Conservation (phyloP, 2,888 invertebrate genomes). For the Microctonus aethiopoides region DNA sequence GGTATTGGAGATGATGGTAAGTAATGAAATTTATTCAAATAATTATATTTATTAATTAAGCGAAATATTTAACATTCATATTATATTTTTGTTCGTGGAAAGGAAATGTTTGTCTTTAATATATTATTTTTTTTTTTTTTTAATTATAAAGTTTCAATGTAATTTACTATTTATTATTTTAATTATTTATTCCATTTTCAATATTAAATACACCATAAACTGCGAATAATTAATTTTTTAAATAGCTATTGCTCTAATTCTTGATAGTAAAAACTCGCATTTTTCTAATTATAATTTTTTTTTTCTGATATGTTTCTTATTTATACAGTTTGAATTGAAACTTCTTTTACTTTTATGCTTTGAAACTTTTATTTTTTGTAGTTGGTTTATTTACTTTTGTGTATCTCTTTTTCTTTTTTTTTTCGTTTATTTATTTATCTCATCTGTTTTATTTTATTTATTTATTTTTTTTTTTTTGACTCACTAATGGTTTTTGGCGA, state of each 20-base stretch:
- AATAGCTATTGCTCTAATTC: background rate
- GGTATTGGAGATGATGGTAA: slow-evolving; percentile 63
- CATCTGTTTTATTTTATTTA: slow-evolving; percentile 22
- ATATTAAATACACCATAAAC: background rate
- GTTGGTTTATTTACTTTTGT: slow-evolving; percentile 8
- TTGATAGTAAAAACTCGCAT: background rate
- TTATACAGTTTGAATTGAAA: background rate
- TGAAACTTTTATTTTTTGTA: slow-evolving; percentile 3
- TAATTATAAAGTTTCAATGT: background rate
- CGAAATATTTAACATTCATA: background rate
- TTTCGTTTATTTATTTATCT: slow-evolving; percentile 1
- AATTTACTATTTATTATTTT: background rate
- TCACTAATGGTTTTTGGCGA: slow-evolving; percentile 28
- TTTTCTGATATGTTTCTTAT: background rate
- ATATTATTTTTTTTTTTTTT: slow-evolving; percentile 1
- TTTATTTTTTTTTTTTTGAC: slow-evolving; percentile 45
- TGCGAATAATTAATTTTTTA: background rate
- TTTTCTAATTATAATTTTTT: background rate
- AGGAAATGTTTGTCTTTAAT: background rate
- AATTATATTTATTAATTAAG: no score
- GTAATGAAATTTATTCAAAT: slow-evolving; percentile 35
- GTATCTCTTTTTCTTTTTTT: slow-evolving; percentile 8
- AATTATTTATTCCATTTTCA: background rate
- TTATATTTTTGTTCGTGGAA: background rate
- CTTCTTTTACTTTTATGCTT: background rate